These are phyloP conservation scores for Dastarcus helophoroides DNA, from an alignment of 2,888 invertebrate species.

Conservation along the genomic window DNA sequence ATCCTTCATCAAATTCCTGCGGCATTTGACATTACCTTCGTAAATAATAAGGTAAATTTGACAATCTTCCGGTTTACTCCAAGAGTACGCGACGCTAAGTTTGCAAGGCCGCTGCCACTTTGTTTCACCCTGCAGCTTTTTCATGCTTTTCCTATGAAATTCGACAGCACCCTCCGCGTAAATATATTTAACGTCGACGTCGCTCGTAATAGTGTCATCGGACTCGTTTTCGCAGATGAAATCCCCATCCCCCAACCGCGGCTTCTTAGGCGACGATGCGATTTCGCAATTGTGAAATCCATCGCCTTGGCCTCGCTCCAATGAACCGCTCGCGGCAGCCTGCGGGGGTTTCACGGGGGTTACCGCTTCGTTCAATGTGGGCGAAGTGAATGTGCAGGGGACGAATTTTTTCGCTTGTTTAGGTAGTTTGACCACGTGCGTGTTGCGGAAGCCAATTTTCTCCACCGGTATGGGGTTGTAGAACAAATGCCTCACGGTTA, in stretches of 20 bases:
- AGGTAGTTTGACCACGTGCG: slow-evolving; percentile 26
- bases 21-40: slow-evolving; percentile 47
- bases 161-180: slow-evolving; percentile 27
- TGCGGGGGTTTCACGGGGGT: slow-evolving; percentile 20
- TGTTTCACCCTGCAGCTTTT: slow-evolving; percentile 35
- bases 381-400: slow-evolving; percentile 18
- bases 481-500: slow-evolving; percentile 27
- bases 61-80: slow-evolving; percentile 44
- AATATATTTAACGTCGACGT: slow-evolving; percentile 21
- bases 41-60: slow-evolving; percentile 51
- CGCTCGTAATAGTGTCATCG: slow-evolving; percentile 22
- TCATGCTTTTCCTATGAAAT: slow-evolving; percentile 29
- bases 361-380: slow-evolving; percentile 16
- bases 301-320: slow-evolving; percentile 25
- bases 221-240: slow-evolving; percentile 8
- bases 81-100: slow-evolving; percentile 50
- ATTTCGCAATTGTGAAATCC: slow-evolving; percentile 22
- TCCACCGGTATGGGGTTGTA: slow-evolving; percentile 22
- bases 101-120: slow-evolving; percentile 53
- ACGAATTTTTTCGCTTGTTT: slow-evolving; percentile 18
- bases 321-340: slow-evolving; percentile 13
- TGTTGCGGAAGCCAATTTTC: slow-evolving; percentile 31
- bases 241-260: slow-evolving; percentile 16
- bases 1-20: slow-evolving; percentile 42
- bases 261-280: slow-evolving; percentile 26